Percentiles rank a stretch among this genome's conserved stretches.
These are phyloP conservation scores for Spilarctia lutea DNA, from an alignment of 2,888 invertebrate species.

Conservation along the genomic window DNA sequence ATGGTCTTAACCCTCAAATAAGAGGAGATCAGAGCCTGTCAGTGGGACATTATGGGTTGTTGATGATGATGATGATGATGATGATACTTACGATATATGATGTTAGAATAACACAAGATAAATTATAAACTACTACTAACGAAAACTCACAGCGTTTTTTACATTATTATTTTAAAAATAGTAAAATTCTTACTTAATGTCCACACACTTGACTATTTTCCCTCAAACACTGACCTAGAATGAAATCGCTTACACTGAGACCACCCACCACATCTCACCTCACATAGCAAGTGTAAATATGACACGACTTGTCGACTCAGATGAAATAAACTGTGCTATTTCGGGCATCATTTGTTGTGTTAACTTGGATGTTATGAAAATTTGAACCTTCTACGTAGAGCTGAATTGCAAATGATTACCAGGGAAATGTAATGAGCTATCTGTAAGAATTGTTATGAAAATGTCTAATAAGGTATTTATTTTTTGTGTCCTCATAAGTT, in stretches of 20 bases:
- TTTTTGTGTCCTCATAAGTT: neutral
- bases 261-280: constrained; percentile 58
- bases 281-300: constrained; percentile 75
- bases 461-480: neutral
- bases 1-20: no score
- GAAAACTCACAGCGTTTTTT: no score
- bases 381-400: constrained; percentile 43
- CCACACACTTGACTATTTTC: no score
- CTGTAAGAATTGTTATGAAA: neutral
- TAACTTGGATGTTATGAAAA: constrained; percentile 65
- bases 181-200: no score
- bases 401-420: constrained; percentile 17
- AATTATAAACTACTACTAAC: no score
- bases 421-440: neutral
- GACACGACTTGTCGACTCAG: constrained; percentile 79
- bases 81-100: no score
- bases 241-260: constrained; percentile 45
- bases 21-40: no score
- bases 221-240: neutral
- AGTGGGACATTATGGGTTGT: no score
- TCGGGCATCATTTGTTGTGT: constrained; percentile 73
- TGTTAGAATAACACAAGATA: no score
- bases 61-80: no score
- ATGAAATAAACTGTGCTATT: constrained; percentile 82
- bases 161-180: neutral